Evolutionary conservation across 2,797 vertebrate species (phyloP), one percentile per base, ranked within the genome.

Genomic region (Tolypeutes matacus): DNA sequence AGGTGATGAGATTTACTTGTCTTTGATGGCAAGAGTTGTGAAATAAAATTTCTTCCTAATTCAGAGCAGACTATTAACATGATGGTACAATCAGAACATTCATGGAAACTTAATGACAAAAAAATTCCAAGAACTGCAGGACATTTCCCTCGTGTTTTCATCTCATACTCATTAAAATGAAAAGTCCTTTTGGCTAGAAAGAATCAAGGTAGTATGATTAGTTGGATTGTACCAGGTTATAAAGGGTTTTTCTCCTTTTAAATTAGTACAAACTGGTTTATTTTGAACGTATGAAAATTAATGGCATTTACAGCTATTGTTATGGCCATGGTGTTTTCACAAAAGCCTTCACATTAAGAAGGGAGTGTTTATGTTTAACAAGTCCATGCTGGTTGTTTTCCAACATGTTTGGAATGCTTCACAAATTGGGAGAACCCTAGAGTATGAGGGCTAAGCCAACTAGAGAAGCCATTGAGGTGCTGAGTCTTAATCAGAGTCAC

Each of bases 1-100:
- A 83, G 92, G 76, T 82, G 88, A 94, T 88, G 92, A 95, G 87
- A 96, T 94, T 83, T 88, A 83, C 87, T 93, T 95, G 72, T 94
- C 84, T 96, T 97, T 93, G 67, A 95, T 96, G 96, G 97, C 95
- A 97, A 94, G 64, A 88, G 69, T 97, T 97, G 96, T 93, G 95
- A 97, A 96, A 97, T 95, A 96, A 96, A 96, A 95, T 97, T 96
- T 96, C 93, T 51, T 96, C 62, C 77, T 95, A 94, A 96, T 96
- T 91, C 92, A 86, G 89, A 91, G 53, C 95, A 97, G 97, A 95
- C 85, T 96, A 96, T 97, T 97, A 96, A 95, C 95, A 89, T 94
- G 86, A 97, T 77, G 88, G 95, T 92, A 97, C 94, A 97, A 97
- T 96, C 88, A 96, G 96, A 95, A 97, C 94, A 96, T 96, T 97